phyloP scores from a whole-genome alignment of 2,797 vertebrate species.

The Poeciliopsis gracilis region DNA sequence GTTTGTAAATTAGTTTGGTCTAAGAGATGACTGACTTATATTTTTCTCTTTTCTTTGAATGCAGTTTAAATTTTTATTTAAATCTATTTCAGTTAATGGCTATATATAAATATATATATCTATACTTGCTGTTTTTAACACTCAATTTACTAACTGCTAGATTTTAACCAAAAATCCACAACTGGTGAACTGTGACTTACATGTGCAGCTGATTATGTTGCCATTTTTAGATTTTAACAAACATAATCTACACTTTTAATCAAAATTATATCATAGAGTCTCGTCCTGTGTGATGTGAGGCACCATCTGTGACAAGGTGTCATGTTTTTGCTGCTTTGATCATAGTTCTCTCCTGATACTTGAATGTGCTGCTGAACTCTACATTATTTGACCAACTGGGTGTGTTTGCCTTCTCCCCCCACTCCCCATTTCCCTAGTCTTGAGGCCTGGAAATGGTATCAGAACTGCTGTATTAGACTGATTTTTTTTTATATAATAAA shows the following conservation, averaged over 20 bases:
- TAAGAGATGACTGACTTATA: slow-evolving; percentile 31
- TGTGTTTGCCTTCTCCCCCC: neutral
- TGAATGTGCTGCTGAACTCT: slow-evolving; percentile 76
- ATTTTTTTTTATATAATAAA: slow-evolving; percentile 19
- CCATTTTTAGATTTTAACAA: slow-evolving; percentile 37
- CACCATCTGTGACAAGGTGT: slow-evolving; percentile 51
- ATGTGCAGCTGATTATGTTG: slow-evolving; percentile 56
- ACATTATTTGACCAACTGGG: slow-evolving; percentile 15
- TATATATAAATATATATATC: slow-evolving; percentile 2
- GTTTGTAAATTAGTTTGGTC: slow-evolving; percentile 30
- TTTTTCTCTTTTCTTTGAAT: slow-evolving; percentile 36
- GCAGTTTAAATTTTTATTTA: slow-evolving; percentile 68
- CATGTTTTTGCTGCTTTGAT: slow-evolving; percentile 57
- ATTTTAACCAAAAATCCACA: slow-evolving; percentile 65
- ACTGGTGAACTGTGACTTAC: slow-evolving; percentile 78
- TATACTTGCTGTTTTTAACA: slow-evolving; percentile 56
- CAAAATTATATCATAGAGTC: slow-evolving; percentile 35
- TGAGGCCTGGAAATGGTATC: slow-evolving; percentile 8
- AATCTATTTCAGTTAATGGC: slow-evolving; percentile 44
- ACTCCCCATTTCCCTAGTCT: neutral
- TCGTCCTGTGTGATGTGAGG: slow-evolving; percentile 32
- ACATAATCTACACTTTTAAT: slow-evolving; percentile 27
- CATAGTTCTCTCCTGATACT: slow-evolving; percentile 62
- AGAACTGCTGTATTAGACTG: slow-evolving; percentile 13
- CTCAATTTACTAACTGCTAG: slow-evolving; percentile 67